A percentile compares a stretch with the other conserved stretches of the same genome.
These are phyloP conservation scores for Ectemnius cavifrons DNA, from an alignment of 2,888 invertebrate genomes.

Conservation along the genomic window DNA sequence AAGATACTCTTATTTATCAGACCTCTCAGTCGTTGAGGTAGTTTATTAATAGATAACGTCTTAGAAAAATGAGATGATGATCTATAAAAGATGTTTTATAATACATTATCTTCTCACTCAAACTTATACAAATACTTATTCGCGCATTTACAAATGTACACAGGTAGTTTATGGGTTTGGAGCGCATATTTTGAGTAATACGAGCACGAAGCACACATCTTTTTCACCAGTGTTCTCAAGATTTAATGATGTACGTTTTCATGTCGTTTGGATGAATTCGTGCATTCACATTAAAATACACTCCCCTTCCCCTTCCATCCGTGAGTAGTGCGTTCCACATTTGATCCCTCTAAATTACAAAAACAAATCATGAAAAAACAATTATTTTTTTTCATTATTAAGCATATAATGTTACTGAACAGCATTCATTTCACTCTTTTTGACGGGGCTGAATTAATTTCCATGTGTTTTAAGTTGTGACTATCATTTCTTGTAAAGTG, in stretches of 20 bases:
- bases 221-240: neutral
- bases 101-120: too few relatives aligned
- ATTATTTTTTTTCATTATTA: neutral
- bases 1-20: too few relatives aligned
- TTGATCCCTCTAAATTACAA: conserved; percentile 63
- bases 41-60: too few relatives aligned
- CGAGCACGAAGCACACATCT: neutral
- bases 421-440: too few relatives aligned
- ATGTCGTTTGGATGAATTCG: conserved; percentile 25
- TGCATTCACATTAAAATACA: conserved; percentile 60
- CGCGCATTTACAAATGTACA: conserved; percentile 3
- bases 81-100: too few relatives aligned
- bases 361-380: conserved; percentile 8
- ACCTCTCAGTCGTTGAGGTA: too few relatives aligned
- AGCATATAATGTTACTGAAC: too few relatives aligned
- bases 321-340: conserved; percentile 71
- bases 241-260: conserved; percentile 29
- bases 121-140: neutral
- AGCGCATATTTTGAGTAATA: neutral
- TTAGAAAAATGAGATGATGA: too few relatives aligned
- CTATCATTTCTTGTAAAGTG: too few relatives aligned
- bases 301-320: conserved; percentile 65
- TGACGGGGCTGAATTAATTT: too few relatives aligned
- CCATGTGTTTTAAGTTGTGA: too few relatives aligned
- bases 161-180: neutral